Percentiles rank a stretch among this genome's conserved stretches.
Conservation (phyloP, 64 coral and sea anemone genomes). For the Montipora foliosa region DNA sequence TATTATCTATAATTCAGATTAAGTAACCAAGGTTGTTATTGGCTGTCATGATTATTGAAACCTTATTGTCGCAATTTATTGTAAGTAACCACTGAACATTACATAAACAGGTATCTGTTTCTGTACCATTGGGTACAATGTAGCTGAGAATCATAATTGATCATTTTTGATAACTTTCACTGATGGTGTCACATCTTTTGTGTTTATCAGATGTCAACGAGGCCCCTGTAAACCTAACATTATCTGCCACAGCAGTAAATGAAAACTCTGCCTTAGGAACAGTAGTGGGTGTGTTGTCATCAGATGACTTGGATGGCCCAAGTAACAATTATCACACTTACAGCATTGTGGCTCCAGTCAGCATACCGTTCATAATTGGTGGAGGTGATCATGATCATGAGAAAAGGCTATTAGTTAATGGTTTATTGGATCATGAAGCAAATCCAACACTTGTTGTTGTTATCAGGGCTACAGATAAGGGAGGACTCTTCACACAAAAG, state of each 20-base stretch:
- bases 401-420: slow-evolving; percentile 68
- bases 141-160: no score
- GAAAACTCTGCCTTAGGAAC: slow-evolving; percentile 73
- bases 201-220: slow-evolving; percentile 89
- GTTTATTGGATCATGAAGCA: slow-evolving; percentile 78
- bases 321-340: slow-evolving; percentile 66
- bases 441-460: slow-evolving; percentile 55
- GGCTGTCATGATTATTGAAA: no score
- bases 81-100: no score
- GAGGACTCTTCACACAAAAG: slow-evolving; percentile 75
- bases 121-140: no score
- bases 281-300: slow-evolving; percentile 71
- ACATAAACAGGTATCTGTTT: no score
- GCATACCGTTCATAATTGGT: slow-evolving; percentile 60
- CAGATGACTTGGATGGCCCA: slow-evolving; percentile 77
- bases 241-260: slow-evolving; percentile 68
- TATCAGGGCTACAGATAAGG: slow-evolving; percentile 78
- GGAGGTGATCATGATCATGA: slow-evolving; percentile 12
- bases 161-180: background rate
- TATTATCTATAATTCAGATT: no score
- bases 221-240: slow-evolving; percentile 58
- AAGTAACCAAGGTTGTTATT: no score
- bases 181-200: background rate
- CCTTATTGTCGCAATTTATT: no score
- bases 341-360: slow-evolving; percentile 51